These are phyloP conservation scores for Dicentrarchus labrax DNA, from an alignment of 2,113 vertebrate genomes.

Conservation along the genomic window DNA sequence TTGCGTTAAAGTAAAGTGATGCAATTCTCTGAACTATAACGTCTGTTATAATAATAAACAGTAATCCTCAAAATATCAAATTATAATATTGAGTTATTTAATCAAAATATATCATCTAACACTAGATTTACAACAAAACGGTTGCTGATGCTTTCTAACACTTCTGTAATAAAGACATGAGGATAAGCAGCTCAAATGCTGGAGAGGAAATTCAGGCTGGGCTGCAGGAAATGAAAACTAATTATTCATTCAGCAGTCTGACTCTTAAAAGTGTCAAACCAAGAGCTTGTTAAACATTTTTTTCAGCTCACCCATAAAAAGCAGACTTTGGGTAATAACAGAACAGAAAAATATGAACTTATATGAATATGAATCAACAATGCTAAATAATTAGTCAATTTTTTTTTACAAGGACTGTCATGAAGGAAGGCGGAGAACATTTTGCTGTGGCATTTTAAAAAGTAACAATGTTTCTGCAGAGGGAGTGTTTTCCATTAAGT, in stretches of 20 bases:
- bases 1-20: background rate
- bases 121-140: background rate
- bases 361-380: too few species aligned
- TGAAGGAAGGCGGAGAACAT: background rate
- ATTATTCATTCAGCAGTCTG: slow-evolving; percentile 45
- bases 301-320: slow-evolving; percentile 40
- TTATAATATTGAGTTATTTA: background rate
- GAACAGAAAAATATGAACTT: slow-evolving; percentile 16
- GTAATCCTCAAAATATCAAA: background rate
- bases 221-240: slow-evolving; percentile 40
- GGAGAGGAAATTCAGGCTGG: slow-evolving; percentile 12
- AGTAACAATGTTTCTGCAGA: background rate
- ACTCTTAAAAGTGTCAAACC: slow-evolving; percentile 38
- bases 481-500: slow-evolving; percentile 8
- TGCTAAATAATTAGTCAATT: slow-evolving; percentile 42
- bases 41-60: background rate
- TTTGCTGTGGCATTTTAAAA: slow-evolving; percentile 35
- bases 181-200: slow-evolving; percentile 32
- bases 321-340: slow-evolving; percentile 4
- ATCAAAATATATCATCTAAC: background rate
- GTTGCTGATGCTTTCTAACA: background rate
- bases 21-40: background rate
- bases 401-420: slow-evolving; percentile 23
- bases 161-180: slow-evolving; percentile 22
- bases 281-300: slow-evolving; percentile 47